Conservation (phyloP, 2,888 invertebrate species). For the Phlogophora meticulosa region DNA sequence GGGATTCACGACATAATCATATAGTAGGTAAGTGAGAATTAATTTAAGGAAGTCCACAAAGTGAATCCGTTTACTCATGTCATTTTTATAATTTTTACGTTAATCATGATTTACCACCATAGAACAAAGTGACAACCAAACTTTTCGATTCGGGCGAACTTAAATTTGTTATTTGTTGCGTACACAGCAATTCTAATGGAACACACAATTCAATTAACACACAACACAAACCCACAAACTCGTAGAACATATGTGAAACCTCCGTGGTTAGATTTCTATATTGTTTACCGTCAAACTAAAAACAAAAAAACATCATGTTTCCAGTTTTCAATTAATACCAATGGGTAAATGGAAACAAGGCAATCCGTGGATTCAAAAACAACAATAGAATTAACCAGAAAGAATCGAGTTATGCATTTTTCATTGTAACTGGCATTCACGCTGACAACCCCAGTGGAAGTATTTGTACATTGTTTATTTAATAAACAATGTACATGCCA, state of each 20-base stretch:
- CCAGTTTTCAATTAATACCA: conserved; percentile 3
- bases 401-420: conserved; percentile 53
- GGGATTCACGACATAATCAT: too few species aligned
- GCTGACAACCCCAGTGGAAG: conserved; percentile 4
- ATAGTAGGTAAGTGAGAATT: too few species aligned
- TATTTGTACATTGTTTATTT: conserved; percentile 22
- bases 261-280: conserved; percentile 8
- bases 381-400: conserved; percentile 58
- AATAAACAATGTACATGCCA: conserved; percentile 19
- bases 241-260: background rate
- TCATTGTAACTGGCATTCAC: conserved; percentile 12
- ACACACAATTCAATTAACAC: conserved; percentile 24
- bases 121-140: background rate
- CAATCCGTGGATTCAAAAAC: conserved; percentile 35
- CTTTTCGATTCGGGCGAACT: background rate
- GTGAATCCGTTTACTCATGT: too few species aligned
- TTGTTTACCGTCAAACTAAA: conserved; percentile 20
- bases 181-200: conserved; percentile 11
- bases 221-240: conserved; percentile 21
- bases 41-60: too few species aligned
- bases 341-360: conserved; percentile 26
- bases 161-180: conserved; percentile 6
- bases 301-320: conserved; percentile 23
- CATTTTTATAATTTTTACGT: too few species aligned
- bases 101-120: too few species aligned